Evolutionary conservation across 2,797 vertebrate species (phyloP).

Genomic region (Thunnus albacares): DNA sequence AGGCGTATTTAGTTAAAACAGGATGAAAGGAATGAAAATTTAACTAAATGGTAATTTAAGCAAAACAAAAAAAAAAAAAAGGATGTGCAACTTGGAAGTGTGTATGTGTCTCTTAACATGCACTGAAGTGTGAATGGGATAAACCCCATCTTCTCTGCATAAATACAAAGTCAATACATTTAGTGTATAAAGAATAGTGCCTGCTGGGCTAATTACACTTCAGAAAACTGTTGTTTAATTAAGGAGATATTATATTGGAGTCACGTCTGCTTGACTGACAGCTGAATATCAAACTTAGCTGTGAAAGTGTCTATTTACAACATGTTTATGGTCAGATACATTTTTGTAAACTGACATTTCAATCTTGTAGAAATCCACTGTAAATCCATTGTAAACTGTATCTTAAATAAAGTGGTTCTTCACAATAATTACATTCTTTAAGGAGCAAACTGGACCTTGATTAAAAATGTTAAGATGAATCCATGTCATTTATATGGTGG

Average conservation of each 20-base stretch:
- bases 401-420: neutral
- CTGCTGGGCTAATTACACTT: neutral
- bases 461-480: slow-evolving; percentile 37
- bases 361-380: too few species aligned
- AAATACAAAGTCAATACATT: neutral
- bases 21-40: slow-evolving; percentile 23
- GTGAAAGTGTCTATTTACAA: neutral
- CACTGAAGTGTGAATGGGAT: neutral
- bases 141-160: neutral
- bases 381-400: neutral
- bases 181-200: neutral
- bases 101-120: neutral
- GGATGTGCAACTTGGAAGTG: neutral
- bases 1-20: slow-evolving; percentile 37
- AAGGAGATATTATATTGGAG: neutral
- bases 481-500: slow-evolving; percentile 38
- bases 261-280: slow-evolving; percentile 4
- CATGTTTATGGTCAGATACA: neutral
- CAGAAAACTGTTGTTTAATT: neutral
- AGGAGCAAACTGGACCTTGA: slow-evolving; percentile 13
- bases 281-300: neutral
- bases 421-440: neutral
- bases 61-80: slow-evolving; percentile 11
- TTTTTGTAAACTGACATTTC: neutral
- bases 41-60: slow-evolving; percentile 19